Evolutionary conservation across 2,888 invertebrate genomes (phyloP), one percentile per base, ranked within the genome.

Genomic region (Capitulum mitella): DNA sequence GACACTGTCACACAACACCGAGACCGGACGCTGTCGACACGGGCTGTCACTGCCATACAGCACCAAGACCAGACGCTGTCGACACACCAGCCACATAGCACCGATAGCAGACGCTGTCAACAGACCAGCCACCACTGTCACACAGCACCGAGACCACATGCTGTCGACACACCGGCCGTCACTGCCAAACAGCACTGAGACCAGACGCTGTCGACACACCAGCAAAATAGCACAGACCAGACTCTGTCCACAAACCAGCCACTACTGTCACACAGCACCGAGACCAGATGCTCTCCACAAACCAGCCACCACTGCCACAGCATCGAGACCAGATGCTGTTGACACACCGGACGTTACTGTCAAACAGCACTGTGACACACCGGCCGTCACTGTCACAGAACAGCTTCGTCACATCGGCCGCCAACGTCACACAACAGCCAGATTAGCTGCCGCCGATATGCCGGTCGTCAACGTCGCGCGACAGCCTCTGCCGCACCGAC

Each of bases 161-260:
- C 70, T 70, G 70, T 1, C 19, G 70, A 10, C 14, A 6, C 51
- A 51, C 51, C n/a, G n/a, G 16, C 16, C 51, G 51, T 14, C 51
- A 6, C 3, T 6, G 51, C 12, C 43, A 22, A 8, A 26, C 75
- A 75, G n/a, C n/a, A n/a, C n/a, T n/a, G n/a, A n/a, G n/a, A n/a
- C n/a, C n/a, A n/a, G n/a, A n/a, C n/a, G n/a, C n/a, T n/a, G n/a
- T n/a, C n/a, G n/a, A n/a, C n/a, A n/a, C n/a, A n/a, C n/a, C n/a
- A n/a, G n/a, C n/a, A n/a, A n/a, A n/a, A n/a, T n/a, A n/a, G 84
- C 84, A 51, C 84, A 83, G 81, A 77, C 78, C 82, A 79, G 83
- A 81, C 14, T 83, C 70, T 70, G 70, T 1, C 19, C 37, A 10
- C 14, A 6, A 8, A 51, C 51, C n/a, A n/a, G 16, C 16, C 51